A percentile compares a stretch with the other conserved stretches of the same genome.
Conservation (phyloP, 2,888 invertebrate genomes). For the Drosophila infuscata region DNA sequence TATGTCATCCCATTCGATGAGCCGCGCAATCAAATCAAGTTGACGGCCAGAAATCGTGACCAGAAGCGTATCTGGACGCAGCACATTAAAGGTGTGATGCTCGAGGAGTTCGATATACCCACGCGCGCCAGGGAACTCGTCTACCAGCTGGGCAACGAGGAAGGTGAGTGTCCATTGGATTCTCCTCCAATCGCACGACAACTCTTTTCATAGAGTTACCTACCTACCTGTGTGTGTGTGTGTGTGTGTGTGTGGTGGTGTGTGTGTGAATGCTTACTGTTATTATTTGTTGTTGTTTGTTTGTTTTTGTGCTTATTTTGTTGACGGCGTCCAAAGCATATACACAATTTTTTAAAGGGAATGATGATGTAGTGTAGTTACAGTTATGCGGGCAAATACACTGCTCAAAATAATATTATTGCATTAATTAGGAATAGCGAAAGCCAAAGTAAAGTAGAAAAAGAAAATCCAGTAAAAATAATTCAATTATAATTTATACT, state of each 20-base stretch:
- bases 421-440: not conserved
- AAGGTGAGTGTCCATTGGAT: constrained; percentile 84
- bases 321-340: constrained; percentile 40
- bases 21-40: constrained; percentile 95
- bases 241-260: constrained; percentile 16
- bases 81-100: constrained; percentile 90
- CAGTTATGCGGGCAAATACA: constrained; percentile 54
- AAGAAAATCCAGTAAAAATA: too few species aligned
- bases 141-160: constrained; percentile 87
- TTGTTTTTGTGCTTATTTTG: constrained; percentile 15
- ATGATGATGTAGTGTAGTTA: constrained; percentile 49
- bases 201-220: constrained; percentile 12
- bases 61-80: constrained; percentile 85
- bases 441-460: not conserved
- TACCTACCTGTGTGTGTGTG: constrained; percentile 1
- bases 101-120: constrained; percentile 98
- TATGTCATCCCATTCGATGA: constrained; percentile 98
- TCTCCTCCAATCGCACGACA: constrained; percentile 12
- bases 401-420: constrained; percentile 21
- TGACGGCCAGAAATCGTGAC: constrained; percentile 85
- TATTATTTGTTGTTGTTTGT: constrained; percentile 21
- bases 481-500: too few species aligned
- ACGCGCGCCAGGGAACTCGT: constrained; percentile 96
- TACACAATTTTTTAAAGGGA: constrained; percentile 38
- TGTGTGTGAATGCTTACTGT: constrained; percentile 1